Evolutionary conservation across 2,113 vertebrate species (phyloP), one percentile per base, ranked within the genome.

Genomic region (Rhynchopsitta pachyrhyncha): DNA sequence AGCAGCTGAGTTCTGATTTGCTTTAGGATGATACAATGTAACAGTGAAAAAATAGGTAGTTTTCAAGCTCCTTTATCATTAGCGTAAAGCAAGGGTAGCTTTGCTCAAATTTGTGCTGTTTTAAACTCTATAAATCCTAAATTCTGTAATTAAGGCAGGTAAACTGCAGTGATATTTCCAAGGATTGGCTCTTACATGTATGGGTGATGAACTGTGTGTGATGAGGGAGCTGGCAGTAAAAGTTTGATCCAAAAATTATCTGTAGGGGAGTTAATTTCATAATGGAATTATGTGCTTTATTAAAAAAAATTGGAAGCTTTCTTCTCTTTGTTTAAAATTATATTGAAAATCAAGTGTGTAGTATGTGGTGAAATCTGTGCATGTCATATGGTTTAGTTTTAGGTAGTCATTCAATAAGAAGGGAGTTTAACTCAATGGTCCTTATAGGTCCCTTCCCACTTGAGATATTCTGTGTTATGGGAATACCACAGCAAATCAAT

Each of bases 131-230:
- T 46, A 33, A 35, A n/a, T 80, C 29, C 47, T 55, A 52, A 46
- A 49, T 52, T 74, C 31, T 49, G 24, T 77, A 29, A 63, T 29
- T 29, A n/a, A 87, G 17, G 17, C 37, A 16, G 14, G 10, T 29
- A 90, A 91, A 66, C 17, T 31, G 66, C 49, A 42, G 25, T 31
- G 31, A 11, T 37, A 13, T 44, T 71, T 42, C 39, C 7, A 12
- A 39, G 37, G 62, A 23, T 20, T 41, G 23, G 9, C 4, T 12
- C 2, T 29, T n/a, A 9, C 0, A 3, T 10, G 20, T 4, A 3
- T 1, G 0, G 6, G 8, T 53, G 20, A 11, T 46, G 62, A 68
- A 64, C 2, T 0, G 1, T 42, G 47, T 35, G 37, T 0, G 1
- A 59, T 14, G 53, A 50, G 39, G 47, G 46, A 68, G 44, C 7